These are phyloP conservation scores for Dendroctonus valens DNA, from an alignment of 1,140 invertebrate species.

Conservation along the genomic window DNA sequence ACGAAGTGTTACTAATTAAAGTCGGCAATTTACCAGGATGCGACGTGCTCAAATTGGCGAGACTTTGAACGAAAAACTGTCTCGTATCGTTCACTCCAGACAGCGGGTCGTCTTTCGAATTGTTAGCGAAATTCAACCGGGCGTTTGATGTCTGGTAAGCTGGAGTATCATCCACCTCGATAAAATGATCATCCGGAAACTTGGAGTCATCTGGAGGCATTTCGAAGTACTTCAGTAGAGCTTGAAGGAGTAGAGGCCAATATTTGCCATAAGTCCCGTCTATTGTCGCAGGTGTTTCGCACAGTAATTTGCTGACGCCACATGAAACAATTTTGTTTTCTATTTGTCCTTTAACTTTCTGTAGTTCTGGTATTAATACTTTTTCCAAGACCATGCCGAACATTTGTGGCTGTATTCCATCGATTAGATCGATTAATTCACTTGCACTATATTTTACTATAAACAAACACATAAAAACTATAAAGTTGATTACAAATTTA, in stretches of 20 bases:
- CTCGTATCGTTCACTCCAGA: constrained; percentile 66
- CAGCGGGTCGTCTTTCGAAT: constrained; percentile 69
- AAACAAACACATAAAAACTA: constrained; percentile 89
- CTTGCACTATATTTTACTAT: constrained; percentile 73
- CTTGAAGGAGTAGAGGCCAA: constrained; percentile 66
- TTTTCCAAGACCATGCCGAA: constrained; percentile 93
- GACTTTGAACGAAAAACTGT: constrained; percentile 68
- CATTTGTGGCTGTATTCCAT: constrained; percentile 87
- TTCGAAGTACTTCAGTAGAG: constrained; percentile 84
- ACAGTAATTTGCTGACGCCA: constrained; percentile 82
- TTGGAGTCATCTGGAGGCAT: constrained; percentile 77
- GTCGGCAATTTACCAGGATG: constrained; percentile 62
- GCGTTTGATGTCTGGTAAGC: constrained; percentile 89
- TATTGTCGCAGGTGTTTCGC: constrained; percentile 68
- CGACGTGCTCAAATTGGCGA: constrained; percentile 61
- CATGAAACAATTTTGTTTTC: constrained; percentile 89
- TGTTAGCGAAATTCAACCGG: constrained; percentile 81
- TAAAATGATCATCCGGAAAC: constrained; percentile 81
- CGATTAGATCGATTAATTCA: constrained; percentile 73
- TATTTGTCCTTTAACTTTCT: constrained; percentile 77
- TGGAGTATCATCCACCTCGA: constrained; percentile 80
- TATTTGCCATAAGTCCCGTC: constrained; percentile 63
- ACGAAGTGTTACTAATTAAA: constrained; percentile 47
- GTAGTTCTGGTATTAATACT: constrained; percentile 79
- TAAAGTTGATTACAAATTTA: constrained; percentile 85